These are phyloP conservation scores for Anas flavirostris DNA, from an alignment of 2,797 vertebrate species.

Conservation along the genomic window DNA sequence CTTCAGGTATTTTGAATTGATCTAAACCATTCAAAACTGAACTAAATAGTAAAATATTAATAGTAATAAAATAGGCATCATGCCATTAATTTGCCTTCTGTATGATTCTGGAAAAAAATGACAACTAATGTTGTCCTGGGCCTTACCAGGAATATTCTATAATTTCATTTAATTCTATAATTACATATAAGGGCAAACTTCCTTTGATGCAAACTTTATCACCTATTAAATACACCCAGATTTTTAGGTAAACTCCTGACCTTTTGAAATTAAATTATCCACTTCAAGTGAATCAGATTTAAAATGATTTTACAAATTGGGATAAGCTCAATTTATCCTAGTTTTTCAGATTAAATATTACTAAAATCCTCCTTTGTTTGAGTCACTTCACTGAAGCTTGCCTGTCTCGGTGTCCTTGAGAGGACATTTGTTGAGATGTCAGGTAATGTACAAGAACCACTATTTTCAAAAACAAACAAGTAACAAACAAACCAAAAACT, in stretches of 20 bases:
- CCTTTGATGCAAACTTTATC: not conserved
- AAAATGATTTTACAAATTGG: slow-evolving; percentile 63
- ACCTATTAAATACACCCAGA: not conserved
- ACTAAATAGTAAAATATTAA: too few species aligned
- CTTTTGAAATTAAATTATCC: slow-evolving; percentile 62
- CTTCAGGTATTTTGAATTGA: not conserved
- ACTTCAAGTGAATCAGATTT: slow-evolving; percentile 51
- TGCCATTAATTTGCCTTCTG: not conserved
- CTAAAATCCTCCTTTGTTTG: slow-evolving; percentile 39
- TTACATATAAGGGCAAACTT: not conserved
- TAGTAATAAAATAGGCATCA: not conserved
- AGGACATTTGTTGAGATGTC: not conserved
- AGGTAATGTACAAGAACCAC: not conserved
- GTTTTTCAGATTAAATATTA: slow-evolving; percentile 69
- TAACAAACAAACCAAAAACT: not conserved
- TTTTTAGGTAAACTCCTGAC: slow-evolving; percentile 12
- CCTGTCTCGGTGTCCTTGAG: slow-evolving; percentile 44
- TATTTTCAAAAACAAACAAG: not conserved
- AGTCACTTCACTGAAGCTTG: slow-evolving; percentile 56
- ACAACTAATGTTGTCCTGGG: not conserved
- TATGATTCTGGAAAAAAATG: not conserved
- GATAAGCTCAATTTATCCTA: slow-evolving; percentile 73
- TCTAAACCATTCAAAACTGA: not conserved
- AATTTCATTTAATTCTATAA: not conserved
- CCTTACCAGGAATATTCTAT: not conserved